A percentile compares a stretch with the other conserved stretches of the same genome.
phyloP scores from a whole-genome alignment of 92 coral and sea anemone genomes.

The Hydrozoanthus gracilis region DNA sequence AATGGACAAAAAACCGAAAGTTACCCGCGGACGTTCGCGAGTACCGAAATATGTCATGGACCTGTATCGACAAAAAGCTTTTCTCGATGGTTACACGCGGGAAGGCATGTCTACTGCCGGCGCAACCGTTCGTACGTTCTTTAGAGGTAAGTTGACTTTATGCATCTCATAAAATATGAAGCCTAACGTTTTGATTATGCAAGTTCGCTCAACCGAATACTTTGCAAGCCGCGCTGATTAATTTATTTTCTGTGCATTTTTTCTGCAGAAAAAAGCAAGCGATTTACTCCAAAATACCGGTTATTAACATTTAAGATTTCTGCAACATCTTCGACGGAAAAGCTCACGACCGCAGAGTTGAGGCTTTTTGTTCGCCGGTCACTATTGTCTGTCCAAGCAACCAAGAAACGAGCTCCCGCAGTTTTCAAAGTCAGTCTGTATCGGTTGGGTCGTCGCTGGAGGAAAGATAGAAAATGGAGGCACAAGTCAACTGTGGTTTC shows the following conservation, averaged over 20 bases:
- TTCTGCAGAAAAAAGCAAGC: conserved; percentile 42
- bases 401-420: conserved; percentile 55
- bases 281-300: conserved; percentile 69
- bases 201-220: conserved; percentile 51
- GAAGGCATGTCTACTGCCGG: conserved; percentile 69
- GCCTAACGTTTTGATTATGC: conserved; percentile 39
- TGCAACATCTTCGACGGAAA: conserved; percentile 65
- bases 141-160: conserved; percentile 71
- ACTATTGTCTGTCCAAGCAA: conserved; percentile 44
- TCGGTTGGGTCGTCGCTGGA: conserved; percentile 67
- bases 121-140: conserved; percentile 84
- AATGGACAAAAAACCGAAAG: conserved; percentile 80
- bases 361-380: conserved; percentile 92
- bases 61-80: conserved; percentile 78
- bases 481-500: conserved; percentile 66
- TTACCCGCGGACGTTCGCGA: conserved; percentile 77
- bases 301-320: conserved; percentile 88
- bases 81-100: conserved; percentile 71
- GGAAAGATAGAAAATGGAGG: conserved; percentile 72
- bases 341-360: conserved; percentile 77
- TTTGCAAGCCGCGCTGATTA: conserved; percentile 32
- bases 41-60: conserved; percentile 89
- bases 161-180: conserved; percentile 39
- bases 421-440: conserved; percentile 75
- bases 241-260: neutral